phyloP scores from a whole-genome alignment of 2,797 vertebrate species.

The Gymnocypris eckloni region DNA sequence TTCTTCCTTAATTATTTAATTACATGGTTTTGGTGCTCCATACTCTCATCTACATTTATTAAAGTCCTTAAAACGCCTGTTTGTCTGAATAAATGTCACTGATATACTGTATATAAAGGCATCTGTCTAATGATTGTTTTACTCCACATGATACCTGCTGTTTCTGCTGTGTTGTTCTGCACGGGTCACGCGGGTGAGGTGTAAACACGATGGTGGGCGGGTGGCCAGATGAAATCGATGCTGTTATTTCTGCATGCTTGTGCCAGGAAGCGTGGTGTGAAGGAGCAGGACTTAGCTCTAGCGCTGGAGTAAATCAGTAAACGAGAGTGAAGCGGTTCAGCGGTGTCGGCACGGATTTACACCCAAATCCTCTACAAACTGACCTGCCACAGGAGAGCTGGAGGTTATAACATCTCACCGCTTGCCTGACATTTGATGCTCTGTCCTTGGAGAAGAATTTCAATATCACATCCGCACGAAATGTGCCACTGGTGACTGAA shows the following conservation, averaged over 20 bases:
- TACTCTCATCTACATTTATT: background rate
- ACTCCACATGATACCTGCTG: conserved; percentile 38
- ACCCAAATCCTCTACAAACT: background rate
- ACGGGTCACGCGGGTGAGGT: conserved; percentile 51
- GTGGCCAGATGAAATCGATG: conserved; percentile 20
- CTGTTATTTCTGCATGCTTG: conserved; percentile 37
- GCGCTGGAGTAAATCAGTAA: background rate
- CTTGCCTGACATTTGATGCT: background rate
- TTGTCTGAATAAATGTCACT: background rate
- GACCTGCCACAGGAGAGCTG: conserved; percentile 3
- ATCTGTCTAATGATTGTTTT: conserved; percentile 23
- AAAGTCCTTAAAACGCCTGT: background rate
- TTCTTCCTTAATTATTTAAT: too few species aligned
- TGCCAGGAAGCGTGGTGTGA: background rate
- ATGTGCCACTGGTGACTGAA: background rate
- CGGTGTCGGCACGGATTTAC: background rate
- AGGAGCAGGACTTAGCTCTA: background rate
- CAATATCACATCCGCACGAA: background rate
- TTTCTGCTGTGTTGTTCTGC: conserved; percentile 26
- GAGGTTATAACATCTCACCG: background rate
- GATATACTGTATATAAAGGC: background rate
- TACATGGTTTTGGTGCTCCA: too few species aligned
- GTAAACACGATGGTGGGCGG: conserved; percentile 55
- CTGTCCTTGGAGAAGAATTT: background rate
- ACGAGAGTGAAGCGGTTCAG: background rate